phyloP scores from a whole-genome alignment of 2,797 vertebrate genomes.

The Rhinoraja longicauda region DNA sequence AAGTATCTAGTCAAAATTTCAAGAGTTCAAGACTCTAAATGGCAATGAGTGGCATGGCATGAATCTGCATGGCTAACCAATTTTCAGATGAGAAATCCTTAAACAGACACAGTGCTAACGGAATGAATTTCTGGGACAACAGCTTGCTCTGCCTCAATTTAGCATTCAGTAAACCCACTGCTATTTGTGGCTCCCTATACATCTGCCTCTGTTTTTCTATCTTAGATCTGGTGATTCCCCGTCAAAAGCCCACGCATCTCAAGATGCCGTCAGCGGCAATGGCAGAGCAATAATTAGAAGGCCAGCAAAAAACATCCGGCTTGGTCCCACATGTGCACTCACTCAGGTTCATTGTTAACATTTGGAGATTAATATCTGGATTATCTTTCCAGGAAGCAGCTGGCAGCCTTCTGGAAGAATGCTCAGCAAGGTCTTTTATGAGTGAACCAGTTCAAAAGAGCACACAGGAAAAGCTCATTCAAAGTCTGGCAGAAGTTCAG shows the following conservation, averaged over 20 bases:
- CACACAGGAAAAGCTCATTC: not conserved
- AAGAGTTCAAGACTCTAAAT: no score
- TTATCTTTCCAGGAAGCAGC: slow-evolving; percentile 13
- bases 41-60: no score
- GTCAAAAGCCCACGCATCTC: not conserved
- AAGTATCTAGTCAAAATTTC: no score
- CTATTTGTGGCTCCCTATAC: not conserved
- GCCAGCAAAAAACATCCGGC: not conserved
- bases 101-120: no score
- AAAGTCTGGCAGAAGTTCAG: not conserved
- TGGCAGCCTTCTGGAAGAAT: not conserved
- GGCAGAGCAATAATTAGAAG: not conserved
- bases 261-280: not conserved
- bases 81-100: no score
- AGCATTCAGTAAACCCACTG: not conserved
- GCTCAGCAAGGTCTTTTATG: not conserved
- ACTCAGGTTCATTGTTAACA: slow-evolving; percentile 10
- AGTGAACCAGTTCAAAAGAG: not conserved
- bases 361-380: not conserved
- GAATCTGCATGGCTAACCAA: no score
- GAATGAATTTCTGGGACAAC: no score
- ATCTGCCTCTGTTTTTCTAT: not conserved
- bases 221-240: not conserved
- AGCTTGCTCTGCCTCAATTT: not conserved
- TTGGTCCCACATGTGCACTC: not conserved